Evolutionary conservation across 2,797 vertebrate species (phyloP), one percentile per base, ranked within the genome.

Genomic region (Pampus argenteus): DNA sequence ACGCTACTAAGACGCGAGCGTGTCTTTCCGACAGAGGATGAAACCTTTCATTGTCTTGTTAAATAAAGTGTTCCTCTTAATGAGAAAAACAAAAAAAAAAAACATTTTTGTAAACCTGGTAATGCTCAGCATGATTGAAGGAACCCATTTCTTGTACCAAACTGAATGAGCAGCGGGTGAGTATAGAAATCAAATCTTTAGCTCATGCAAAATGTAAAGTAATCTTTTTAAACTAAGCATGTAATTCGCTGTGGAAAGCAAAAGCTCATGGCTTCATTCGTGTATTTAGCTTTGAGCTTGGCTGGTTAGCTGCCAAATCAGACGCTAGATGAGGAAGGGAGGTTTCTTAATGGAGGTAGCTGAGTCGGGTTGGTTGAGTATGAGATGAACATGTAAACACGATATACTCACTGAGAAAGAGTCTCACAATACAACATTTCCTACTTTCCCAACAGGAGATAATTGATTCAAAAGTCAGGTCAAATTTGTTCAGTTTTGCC

Each of bases 331-430:
- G 92, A 87, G 78, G 70, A 83, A 74, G 78, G 84, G n/a, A n/a
- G n/a, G 71, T 47, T 79, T 88, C 76, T 86, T 83, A 66, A 91
- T 91, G 92, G 82, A 82, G 75, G 84, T 71, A 87, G 87, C 85
- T 60, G 86, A 81, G 82, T 71, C 63, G 86, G 82, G 77, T 86
- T 83, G 83, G 81, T 81, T 83, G 91, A 93, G 89, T 91, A 95
- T 95, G 96, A 92, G 89, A 96, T 97, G 97, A 93, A 96, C 95
- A 94, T 93, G 95, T 94, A 96, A 95, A 96, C 90, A 93, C 83
- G 94, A 94, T 94, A 96, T 98, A 98, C 97, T 98, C 97, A 98
- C 98, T 97, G 96, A 92, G 95, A 95, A 94, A 91, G 93, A 95
- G 95, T 95, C 95, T 96, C 92, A 97, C 95, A 96, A 97, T 94